These are phyloP conservation scores for Drosophila navojoa DNA, from an alignment of 1,140 invertebrate genomes.

Conservation along the genomic window DNA sequence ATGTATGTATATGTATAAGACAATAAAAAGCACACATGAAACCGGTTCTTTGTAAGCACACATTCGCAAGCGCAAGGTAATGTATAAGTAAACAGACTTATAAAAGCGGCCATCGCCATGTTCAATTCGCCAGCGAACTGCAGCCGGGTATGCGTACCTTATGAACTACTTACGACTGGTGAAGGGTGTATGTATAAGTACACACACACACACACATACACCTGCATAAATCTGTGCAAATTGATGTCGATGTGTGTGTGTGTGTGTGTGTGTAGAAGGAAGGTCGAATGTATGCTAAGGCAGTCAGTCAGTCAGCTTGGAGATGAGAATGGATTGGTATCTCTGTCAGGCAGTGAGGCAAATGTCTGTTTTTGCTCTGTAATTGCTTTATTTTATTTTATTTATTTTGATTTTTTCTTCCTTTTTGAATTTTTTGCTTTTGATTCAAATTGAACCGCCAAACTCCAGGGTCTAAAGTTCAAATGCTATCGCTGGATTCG, in stretches of 20 bases:
- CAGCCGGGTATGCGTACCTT: constrained; percentile 6
- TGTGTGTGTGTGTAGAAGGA: not conserved
- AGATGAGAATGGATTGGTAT: constrained; percentile 11
- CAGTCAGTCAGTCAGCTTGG: not conserved
- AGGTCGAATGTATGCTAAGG: constrained; percentile 2
- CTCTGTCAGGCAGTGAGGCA: constrained; percentile 23
- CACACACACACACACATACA: too few relatives aligned
- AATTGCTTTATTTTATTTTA: not conserved
- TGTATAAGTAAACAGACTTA: not conserved
- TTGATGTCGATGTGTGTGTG: not conserved
- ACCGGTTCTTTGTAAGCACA: constrained; percentile 4
- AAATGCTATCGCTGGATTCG: constrained; percentile 37
- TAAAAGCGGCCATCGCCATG: constrained; percentile 6
- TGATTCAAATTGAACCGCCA: not conserved
- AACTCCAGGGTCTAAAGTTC: constrained; percentile 19
- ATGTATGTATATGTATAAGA: too few relatives aligned
- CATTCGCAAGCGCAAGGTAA: constrained; percentile 1
- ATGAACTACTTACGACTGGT: constrained; percentile 7
- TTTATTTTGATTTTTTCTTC: too few relatives aligned
- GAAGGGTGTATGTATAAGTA: not conserved
- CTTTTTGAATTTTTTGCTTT: not conserved
- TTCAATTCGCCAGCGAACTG: not conserved
- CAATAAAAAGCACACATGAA: not conserved
- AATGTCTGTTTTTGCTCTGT: constrained; percentile 6
- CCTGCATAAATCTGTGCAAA: not conserved